These are phyloP conservation scores for Xylocopa sonorina DNA, from an alignment of 1,140 invertebrate genomes.

Conservation along the genomic window DNA sequence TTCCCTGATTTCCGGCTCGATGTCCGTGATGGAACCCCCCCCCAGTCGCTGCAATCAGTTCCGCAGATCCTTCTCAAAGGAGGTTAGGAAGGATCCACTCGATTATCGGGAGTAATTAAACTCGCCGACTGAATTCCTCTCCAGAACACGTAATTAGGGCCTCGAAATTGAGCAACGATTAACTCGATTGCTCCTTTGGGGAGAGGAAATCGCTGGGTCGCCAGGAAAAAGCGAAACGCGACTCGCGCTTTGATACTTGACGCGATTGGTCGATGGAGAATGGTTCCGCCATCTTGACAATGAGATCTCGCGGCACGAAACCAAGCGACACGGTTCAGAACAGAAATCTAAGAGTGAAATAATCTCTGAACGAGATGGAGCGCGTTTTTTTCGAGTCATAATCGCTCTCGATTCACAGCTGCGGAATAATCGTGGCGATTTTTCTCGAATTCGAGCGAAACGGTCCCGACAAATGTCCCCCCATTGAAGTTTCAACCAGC, in stretches of 20 bases:
- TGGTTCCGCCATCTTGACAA: too few relatives aligned
- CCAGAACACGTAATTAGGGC: slow-evolving; percentile 42
- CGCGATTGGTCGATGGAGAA: too few relatives aligned
- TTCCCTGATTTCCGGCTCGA: slow-evolving; percentile 42
- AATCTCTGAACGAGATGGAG: too few relatives aligned
- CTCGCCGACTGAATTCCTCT: slow-evolving; percentile 18
- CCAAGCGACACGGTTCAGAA: too few relatives aligned
- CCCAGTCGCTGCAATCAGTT: slow-evolving; percentile 33
- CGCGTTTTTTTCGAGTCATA: too few relatives aligned
- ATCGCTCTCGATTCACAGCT: too few relatives aligned
- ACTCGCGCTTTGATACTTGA: background rate
- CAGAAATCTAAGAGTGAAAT: too few relatives aligned
- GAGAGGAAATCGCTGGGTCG: too few relatives aligned
- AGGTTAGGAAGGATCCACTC: slow-evolving; percentile 43
- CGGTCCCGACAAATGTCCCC: background rate
- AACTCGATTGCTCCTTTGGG: slow-evolving; percentile 40
- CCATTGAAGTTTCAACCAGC: background rate
- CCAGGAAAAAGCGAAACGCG: background rate
- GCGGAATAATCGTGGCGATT: background rate
- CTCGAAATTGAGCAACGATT: slow-evolving; percentile 26
- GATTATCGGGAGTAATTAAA: slow-evolving; percentile 54
- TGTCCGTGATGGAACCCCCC: slow-evolving; percentile 4
- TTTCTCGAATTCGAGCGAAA: background rate
- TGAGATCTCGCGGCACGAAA: too few relatives aligned
- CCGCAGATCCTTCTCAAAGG: slow-evolving; percentile 28